A percentile compares a stretch with the other conserved stretches of the same genome.
Evolutionary conservation across 1,140 invertebrate genomes (phyloP).

Genomic region (Hetaerina americana): DNA sequence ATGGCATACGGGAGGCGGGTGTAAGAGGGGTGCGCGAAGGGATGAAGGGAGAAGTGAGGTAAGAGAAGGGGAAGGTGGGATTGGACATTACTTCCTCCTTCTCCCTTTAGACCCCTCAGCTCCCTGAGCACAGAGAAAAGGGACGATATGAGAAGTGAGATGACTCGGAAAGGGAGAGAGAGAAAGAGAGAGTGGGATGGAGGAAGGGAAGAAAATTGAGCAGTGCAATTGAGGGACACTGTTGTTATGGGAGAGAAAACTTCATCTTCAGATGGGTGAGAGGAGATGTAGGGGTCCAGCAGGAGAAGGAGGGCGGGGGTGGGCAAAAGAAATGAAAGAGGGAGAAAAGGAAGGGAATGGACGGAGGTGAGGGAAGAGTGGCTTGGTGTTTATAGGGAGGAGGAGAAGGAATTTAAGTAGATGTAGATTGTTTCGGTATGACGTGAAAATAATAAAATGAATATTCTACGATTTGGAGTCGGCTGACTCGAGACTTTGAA

Average conservation of each 20-base stretch:
- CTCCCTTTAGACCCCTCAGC: too few species aligned
- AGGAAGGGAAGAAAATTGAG: background rate
- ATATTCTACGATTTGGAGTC: background rate
- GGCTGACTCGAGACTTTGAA: background rate
- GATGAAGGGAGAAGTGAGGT: too few species aligned
- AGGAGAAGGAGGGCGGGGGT: too few species aligned
- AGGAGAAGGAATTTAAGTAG: background rate
- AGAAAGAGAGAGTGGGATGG: background rate
- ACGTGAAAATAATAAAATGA: slow-evolving; percentile 1
- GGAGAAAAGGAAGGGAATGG: background rate
- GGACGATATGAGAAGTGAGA: background rate
- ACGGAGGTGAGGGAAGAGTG: background rate
- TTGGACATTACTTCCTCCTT: background rate
- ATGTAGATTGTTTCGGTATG: background rate
- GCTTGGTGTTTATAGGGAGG: background rate
- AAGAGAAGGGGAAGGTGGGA: too few species aligned
- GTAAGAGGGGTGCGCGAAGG: too few species aligned
- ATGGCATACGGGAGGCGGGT: background rate
- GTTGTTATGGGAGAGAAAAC: background rate
- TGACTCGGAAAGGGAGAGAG: background rate
- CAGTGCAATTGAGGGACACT: background rate
- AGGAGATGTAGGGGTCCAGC: too few species aligned
- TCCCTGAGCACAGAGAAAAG: background rate
- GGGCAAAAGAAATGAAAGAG: too few species aligned
- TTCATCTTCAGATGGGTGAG: too few species aligned